Evolutionary conservation across 2,797 vertebrate species (phyloP), one percentile per base, ranked within the genome.

Genomic region (Helicolenus hilgendorfi): DNA sequence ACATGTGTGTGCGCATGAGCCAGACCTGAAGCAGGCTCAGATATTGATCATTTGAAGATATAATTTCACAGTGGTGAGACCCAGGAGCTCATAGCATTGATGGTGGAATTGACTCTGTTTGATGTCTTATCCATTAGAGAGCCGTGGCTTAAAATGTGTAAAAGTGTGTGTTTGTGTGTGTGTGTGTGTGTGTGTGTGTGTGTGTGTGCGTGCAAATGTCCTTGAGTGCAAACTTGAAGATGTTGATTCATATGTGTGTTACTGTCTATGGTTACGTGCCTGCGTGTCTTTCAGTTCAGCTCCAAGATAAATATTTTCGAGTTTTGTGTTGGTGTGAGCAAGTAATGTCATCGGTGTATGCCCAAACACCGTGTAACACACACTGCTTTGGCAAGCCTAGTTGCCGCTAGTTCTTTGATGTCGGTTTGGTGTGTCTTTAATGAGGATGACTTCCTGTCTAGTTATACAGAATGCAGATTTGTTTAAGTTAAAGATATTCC

Each of bases 21-120:
- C 18, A 4, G 27, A 65, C 58, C 26, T 70, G 26, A 22, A 49
- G 53, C 69, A 76, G 35, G 56, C 35, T 76, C 31, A 74, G 18
- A 65, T 80, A 89, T 86, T 62, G 80, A 89, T 86, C 24, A 71
- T 60, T 10, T 22, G 27, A 36, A 81, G 63, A 72, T 81, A 72
- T 83, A 1, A 77, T 82, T 70, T 73, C 72, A 74, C 36, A 33
- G 58, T 13, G 58, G 22, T 11, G 7, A 55, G 10, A 33, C 38
- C 45, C 53, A 24, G 7, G 22, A 62, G 58, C 59, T 58, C 22
- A 31, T 22, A n/a, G 22, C 8, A 49, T 14, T 56, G 36, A 83
- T 74, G 5, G 41, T 77, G 63, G 15, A 65, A 67, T 55, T 22
- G 20, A 63, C 15, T 73, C 41, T 15, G 58, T 70, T 70, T 78